Evolutionary conservation across 53 echinoderm and acorn worm species (phyloP).

Genomic region (Stichopus horrens): DNA sequence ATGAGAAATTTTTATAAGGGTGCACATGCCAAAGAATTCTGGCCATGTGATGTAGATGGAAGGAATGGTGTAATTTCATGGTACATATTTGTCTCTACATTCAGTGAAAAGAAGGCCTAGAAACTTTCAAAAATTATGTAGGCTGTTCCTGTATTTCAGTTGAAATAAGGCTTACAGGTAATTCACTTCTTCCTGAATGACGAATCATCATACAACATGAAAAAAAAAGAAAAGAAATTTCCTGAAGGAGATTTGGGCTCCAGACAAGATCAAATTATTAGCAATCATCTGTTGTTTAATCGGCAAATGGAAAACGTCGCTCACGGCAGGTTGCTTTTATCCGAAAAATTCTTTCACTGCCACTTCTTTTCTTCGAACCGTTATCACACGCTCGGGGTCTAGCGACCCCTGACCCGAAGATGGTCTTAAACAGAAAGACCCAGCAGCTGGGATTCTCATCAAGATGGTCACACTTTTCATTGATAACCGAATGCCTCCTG

Average conservation of each 20-base stretch:
- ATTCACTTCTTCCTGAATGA: no score
- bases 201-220: no score
- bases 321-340: background rate
- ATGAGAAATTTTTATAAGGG: no score
- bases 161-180: no score
- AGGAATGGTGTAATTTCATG: no score
- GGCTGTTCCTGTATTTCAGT: no score
- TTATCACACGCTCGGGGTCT: slow-evolving; percentile 5
- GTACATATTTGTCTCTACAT: no score
- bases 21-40: no score
- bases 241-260: background rate
- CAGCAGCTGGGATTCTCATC: slow-evolving; percentile 6
- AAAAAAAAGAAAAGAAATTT: background rate
- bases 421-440: background rate
- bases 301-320: background rate
- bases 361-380: background rate
- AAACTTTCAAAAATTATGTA: no score
- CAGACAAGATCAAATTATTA: background rate
- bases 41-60: no score
- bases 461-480: slow-evolving; percentile 37
- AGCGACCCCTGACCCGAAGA: slow-evolving; percentile 10
- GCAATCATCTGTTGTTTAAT: slow-evolving; percentile 6
- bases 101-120: no score
- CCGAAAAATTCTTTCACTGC: background rate
- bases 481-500: background rate